Evolutionary conservation across 2,113 vertebrate genomes (phyloP).

Genomic region (Carassius carassius): DNA sequence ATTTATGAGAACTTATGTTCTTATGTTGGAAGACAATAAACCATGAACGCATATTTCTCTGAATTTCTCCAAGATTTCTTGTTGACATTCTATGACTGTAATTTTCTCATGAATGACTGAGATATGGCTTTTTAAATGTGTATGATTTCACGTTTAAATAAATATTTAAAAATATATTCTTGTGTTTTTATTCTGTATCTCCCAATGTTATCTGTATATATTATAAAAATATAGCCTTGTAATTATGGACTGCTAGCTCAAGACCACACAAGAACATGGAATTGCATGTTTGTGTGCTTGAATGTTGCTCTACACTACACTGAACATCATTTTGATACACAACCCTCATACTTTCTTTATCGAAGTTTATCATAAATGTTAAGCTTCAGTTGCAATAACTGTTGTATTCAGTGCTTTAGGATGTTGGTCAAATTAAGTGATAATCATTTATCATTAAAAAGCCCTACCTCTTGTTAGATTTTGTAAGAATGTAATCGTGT

Average conservation of each 20-base stretch:
- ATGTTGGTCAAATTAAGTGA: too few relatives aligned
- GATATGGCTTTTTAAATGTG: background rate
- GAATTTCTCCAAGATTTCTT: background rate
- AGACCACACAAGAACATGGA: background rate
- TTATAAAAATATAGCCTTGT: background rate
- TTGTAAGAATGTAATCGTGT: too few relatives aligned
- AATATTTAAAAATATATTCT: background rate
- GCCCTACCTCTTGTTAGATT: too few relatives aligned
- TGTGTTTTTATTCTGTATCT: conserved; percentile 3
- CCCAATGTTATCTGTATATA: background rate
- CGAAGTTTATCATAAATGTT: background rate
- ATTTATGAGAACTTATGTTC: too few relatives aligned
- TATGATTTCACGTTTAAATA: background rate
- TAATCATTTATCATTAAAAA: too few relatives aligned
- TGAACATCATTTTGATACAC: background rate
- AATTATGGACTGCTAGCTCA: background rate
- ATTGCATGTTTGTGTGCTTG: background rate
- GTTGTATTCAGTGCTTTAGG: background rate
- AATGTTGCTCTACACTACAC: background rate
- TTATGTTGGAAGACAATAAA: too few relatives aligned
- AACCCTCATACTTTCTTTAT: background rate
- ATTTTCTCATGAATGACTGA: background rate
- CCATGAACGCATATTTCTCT: too few relatives aligned
- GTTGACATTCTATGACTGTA: background rate
- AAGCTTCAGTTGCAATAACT: background rate